Evolutionary conservation across 2,797 vertebrate species (phyloP).

Genomic region (Phataginus tetradactyla): DNA sequence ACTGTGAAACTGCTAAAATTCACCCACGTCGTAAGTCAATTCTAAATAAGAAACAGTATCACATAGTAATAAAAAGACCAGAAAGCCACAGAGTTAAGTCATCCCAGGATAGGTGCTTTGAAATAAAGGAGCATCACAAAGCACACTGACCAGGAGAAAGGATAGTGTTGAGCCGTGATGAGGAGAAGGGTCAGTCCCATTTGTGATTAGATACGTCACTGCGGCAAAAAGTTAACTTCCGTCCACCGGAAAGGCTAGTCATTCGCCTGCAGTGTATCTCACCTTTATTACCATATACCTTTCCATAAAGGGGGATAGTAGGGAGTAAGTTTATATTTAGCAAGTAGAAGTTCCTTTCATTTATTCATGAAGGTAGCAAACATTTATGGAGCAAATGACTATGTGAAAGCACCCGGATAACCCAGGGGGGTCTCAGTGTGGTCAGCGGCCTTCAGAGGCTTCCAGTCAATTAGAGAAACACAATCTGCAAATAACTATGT

Average conservation of each 20-base stretch:
- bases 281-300: not conserved
- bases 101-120: not conserved
- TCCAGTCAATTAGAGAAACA: not conserved
- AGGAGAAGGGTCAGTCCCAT: not conserved
- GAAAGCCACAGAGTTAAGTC: not conserved
- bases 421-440: not conserved
- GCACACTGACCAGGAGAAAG: not conserved
- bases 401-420: not conserved
- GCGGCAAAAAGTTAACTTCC: not conserved
- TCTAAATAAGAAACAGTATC: not conserved
- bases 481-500: not conserved
- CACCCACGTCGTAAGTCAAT: not conserved
- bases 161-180: slow-evolving; percentile 11
- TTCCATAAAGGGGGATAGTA: not conserved
- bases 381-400: not conserved
- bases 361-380: not conserved
- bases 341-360: not conserved
- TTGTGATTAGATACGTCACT: not conserved
- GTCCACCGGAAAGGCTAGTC: not conserved
- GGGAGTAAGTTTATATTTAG: slow-evolving; percentile 19
- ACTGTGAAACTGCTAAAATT: not conserved
- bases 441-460: not conserved
- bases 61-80: not conserved
- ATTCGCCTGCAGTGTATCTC: not conserved
- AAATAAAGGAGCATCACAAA: slow-evolving; percentile 44